Evolutionary conservation across 2,888 invertebrate genomes (phyloP).

Genomic region (Vanessa cardui): DNA sequence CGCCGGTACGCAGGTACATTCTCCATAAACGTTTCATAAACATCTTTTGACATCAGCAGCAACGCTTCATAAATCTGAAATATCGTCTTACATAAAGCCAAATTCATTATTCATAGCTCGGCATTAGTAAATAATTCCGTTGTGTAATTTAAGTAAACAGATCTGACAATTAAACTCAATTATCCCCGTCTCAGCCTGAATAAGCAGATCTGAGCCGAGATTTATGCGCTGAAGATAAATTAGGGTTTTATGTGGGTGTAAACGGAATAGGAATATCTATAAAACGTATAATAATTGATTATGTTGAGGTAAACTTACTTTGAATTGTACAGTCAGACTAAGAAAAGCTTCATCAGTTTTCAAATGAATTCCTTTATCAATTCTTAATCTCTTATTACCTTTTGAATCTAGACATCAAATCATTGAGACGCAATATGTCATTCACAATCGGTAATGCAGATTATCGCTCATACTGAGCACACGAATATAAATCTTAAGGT

Average conservation of each 20-base stretch:
- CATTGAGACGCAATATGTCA: no score
- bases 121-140: conserved; percentile 37
- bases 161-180: conserved; percentile 41
- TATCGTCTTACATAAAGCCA: conserved; percentile 19
- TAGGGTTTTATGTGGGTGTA: background rate
- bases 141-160: conserved; percentile 39
- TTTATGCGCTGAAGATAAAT: conserved; percentile 17
- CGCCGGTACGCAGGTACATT: no score
- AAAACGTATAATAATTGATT: background rate
- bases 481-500: no score
- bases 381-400: no score
- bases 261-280: background rate
- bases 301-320: no score
- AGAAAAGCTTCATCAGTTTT: no score
- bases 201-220: conserved; percentile 32
- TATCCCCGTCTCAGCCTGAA: conserved; percentile 34
- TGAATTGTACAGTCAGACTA: no score
- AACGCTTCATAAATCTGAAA: conserved; percentile 13
- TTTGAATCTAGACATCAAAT: no score
- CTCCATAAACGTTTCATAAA: background rate
- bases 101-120: conserved; percentile 34
- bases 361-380: no score
- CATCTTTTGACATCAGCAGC: conserved; percentile 11
- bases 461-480: no score
- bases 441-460: no score